Base-by-base conservation (phyloP, 2,113 vertebrate species). In the Zootoca vivipara region DNA sequence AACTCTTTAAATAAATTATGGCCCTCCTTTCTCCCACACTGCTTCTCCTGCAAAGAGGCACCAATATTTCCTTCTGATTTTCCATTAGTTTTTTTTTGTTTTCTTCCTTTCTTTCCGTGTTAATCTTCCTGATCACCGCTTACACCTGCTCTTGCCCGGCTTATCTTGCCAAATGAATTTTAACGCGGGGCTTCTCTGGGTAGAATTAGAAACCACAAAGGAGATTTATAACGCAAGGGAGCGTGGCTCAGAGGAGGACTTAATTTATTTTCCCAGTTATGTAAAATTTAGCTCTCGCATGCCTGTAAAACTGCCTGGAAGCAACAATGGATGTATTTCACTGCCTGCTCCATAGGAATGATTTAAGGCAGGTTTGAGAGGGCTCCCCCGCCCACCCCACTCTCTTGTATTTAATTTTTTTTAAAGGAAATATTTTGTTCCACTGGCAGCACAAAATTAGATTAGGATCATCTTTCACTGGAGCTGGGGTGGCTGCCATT, bases 241-340 rank as follows among this genome's bases (percentile, higher is more conserved):
- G 26, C 62, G 85, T 95, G 72, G 84, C 86, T 84, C 90, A 89
- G 88, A 94, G 72, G 90, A 95, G 72, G 72, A 0, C 52, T 75
- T 93, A 89, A 95, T 94, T 96, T 95, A 93, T 95, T 93, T 95
- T 93, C 91, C 78, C 78, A 92, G 89, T 95, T 94, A 95, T 1
- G 15, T 89, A 95, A 95, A 96, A 96, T 92, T 95, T 89, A 93
- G 90, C 70, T 93, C 86, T 93, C 78, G 56, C 3, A 0, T 87
- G 83, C 83, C 85, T 93, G 91, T 95, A 95, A 96, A 95, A 82
- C 88, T 26, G 20, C 90, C 93, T 56, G 69, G 78, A 94, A 95
- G 88, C 58, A 91, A 38, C 82, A 91, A 79, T 86, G 87, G 86
- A 82, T 93, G 78, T 92, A 91, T 93, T 93, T 96, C 88, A 95